Base-by-base conservation (phyloP, 2,113 vertebrate species). In the Rhodinocichla rosea region DNA sequence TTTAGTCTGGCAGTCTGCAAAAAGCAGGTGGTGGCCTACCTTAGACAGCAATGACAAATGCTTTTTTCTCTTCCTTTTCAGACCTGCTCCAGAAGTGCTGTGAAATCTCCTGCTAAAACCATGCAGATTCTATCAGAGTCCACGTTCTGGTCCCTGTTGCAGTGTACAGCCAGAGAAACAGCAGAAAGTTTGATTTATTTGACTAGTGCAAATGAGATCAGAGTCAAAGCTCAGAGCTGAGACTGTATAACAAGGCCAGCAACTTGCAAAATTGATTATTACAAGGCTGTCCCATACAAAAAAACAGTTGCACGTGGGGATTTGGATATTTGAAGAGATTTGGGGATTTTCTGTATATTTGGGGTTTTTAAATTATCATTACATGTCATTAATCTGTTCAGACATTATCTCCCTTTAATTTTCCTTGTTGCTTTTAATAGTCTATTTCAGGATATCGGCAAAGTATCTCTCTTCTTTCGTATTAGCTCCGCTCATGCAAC, bases 361-460 rank as follows among this genome's bases (percentile, higher is more conserved):
- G 14, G 19, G 27, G 2, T 16, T 44, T n/a, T 70, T 35, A 10
- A 45, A 52, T 67, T 70, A 88, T 79, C 77, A 89, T 86, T 86
- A 86, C n/a, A 55, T 30, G 13, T 63, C 79, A 97, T 95, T 95
- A 97, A 95, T 95, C 94, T 95, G 86, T 90, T 93, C 62, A 76
- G 89, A 89, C 75, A 63, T 93, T 95, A 97, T 90, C 87, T 94
- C 47, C 71, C 33, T 91, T 76, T 81, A 78, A 92, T 81, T 91
- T 57, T 91, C 59, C 19, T 67, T 67, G 69, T 79, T 91, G 62
- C 32, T 60, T 91, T 82, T 57, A 90, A 50, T 33, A 88, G 68
- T 15, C 6, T 39, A 55, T 93, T 94, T 88, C 56, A 83, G 95
- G 70, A 47, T 97, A 81, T 59, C 40, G 0, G 59, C n/a, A 28